Evolutionary conservation across 2,888 invertebrate species (phyloP).

Genomic region (Lordiphosa fenestrarum): DNA sequence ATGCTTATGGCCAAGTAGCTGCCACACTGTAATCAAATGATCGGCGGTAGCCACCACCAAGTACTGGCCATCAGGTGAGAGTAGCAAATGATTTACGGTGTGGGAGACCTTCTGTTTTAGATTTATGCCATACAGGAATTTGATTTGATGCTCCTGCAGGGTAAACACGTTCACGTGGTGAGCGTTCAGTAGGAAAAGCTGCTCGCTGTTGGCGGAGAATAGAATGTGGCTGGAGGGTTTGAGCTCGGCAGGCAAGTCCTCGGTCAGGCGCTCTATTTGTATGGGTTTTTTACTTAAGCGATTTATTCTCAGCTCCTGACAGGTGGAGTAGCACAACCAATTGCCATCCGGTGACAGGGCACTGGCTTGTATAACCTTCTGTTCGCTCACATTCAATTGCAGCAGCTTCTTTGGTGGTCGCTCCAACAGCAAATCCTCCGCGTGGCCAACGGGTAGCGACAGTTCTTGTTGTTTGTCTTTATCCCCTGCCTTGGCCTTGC

Average conservation of each 20-base stretch:
- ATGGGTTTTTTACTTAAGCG: conserved; percentile 44
- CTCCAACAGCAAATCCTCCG: conserved; percentile 35
- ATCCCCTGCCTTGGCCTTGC: conserved; percentile 57
- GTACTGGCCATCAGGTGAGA: conserved; percentile 83
- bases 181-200: conserved; percentile 80
- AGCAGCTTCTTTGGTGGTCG: conserved; percentile 86
- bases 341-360: conserved; percentile 86
- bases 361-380: conserved; percentile 86
- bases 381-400: conserved; percentile 84
- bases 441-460: conserved; percentile 1
- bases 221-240: conserved; percentile 76
- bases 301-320: conserved; percentile 84
- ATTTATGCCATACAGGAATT: conserved; percentile 78
- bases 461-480: conserved; percentile 4
- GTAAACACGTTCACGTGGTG: conserved; percentile 79
- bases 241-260: conserved; percentile 77
- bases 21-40: conserved; percentile 86
- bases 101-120: conserved; percentile 81
- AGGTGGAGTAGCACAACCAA: conserved; percentile 89
- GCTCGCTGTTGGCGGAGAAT: conserved; percentile 79
- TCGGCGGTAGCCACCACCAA: conserved; percentile 85
- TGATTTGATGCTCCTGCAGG: conserved; percentile 64
- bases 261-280: conserved; percentile 73
- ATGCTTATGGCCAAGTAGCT: conserved; percentile 78
- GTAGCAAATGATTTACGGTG: conserved; percentile 81